Conservation (phyloP, 2,888 invertebrate species). For the Dolichomitus sp. region DNA sequence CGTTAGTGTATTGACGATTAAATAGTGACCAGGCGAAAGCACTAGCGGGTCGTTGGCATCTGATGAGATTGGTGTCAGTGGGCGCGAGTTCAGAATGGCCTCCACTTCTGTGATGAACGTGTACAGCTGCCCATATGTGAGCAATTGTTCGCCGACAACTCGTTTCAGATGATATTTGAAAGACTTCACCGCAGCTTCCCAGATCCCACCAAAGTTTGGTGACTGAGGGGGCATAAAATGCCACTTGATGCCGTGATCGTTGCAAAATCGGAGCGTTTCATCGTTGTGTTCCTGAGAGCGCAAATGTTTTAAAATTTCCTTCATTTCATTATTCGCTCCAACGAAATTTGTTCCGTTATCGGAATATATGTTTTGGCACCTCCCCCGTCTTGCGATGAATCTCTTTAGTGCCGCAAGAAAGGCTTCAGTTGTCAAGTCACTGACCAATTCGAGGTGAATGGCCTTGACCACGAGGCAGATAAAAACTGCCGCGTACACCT, state of each 20-base stretch:
- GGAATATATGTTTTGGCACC: conserved; percentile 51
- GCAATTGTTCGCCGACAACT: not conserved
- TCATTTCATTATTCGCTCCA: conserved; percentile 64
- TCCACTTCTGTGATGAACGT: too few species aligned
- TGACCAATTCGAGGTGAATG: conserved; percentile 63
- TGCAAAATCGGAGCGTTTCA: not conserved
- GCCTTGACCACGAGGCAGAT: conserved; percentile 59
- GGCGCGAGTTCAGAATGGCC: too few species aligned
- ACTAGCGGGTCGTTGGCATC: conserved; percentile 27
- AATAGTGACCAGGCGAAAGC: conserved; percentile 63
- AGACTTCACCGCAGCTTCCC: conserved; percentile 31
- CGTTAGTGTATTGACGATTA: conserved; percentile 62
- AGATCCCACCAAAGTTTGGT: conserved; percentile 55
- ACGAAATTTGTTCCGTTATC: conserved; percentile 69
- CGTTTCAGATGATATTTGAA: conserved; percentile 4
- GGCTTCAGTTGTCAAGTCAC: conserved; percentile 63
- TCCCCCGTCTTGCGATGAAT: conserved; percentile 55
- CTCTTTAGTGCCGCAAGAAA: conserved; percentile 65
- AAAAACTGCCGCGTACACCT: too few species aligned
- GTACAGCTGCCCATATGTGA: too few species aligned
- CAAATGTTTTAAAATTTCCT: conserved; percentile 23
- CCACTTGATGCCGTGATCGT: conserved; percentile 43
- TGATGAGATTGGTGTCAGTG: not conserved
- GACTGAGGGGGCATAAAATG: conserved; percentile 53
- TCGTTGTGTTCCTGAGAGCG: conserved; percentile 21